A percentile compares a stretch with the other conserved stretches of the same genome.
Evolutionary conservation across 2,797 vertebrate species (phyloP).

Genomic region (Morus bassanus): DNA sequence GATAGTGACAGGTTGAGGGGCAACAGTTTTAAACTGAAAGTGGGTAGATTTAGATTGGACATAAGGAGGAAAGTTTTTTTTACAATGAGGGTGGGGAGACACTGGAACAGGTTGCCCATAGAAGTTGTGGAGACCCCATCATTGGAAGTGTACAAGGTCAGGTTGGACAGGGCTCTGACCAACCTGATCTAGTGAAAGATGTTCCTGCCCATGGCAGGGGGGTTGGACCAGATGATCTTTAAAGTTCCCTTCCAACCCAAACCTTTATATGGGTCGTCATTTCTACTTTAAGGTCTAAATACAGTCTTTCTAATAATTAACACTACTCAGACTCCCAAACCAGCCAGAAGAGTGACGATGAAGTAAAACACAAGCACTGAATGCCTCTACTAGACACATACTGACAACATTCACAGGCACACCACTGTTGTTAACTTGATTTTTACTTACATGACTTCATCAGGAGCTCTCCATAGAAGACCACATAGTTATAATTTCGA

Average conservation of each 20-base stretch:
- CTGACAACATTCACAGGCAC: not conserved
- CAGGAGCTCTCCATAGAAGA: not conserved
- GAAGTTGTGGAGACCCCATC: not conserved
- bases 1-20: not conserved
- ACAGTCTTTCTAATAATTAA: not conserved
- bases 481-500: not conserved
- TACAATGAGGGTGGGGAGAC: no score
- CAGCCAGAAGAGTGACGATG: not conserved
- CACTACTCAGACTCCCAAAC: not conserved
- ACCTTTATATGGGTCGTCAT: not conserved
- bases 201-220: not conserved
- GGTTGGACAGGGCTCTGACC: not conserved
- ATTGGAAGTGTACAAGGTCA: not conserved
- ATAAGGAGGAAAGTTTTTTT: not conserved
- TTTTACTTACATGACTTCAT: not conserved
- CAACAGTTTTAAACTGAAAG: not conserved
- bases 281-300: not conserved
- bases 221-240: not conserved
- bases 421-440: not conserved
- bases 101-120: not conserved
- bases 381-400: not conserved
- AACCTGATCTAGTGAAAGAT: not conserved
- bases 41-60: not conserved
- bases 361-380: not conserved
- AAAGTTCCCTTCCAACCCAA: not conserved